A percentile compares a stretch with the other conserved stretches of the same genome.
These are phyloP conservation scores for Psococerastis gibbosa DNA, from an alignment of 2,888 invertebrate genomes.

Conservation along the genomic window DNA sequence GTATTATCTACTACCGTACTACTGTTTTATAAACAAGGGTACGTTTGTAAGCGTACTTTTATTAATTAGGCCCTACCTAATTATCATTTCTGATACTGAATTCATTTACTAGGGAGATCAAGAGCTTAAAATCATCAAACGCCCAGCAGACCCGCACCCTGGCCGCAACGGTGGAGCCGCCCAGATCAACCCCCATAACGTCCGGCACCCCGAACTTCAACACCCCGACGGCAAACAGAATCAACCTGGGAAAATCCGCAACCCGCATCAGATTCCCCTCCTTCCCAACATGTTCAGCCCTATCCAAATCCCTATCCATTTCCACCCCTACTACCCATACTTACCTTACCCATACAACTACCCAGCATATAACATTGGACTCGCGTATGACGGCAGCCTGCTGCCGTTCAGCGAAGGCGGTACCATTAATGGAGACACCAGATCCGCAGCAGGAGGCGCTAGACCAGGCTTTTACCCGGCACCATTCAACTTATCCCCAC, in stretches of 20 bases:
- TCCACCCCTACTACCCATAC: neutral
- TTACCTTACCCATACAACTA: neutral
- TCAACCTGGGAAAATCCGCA: neutral
- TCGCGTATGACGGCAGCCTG: neutral
- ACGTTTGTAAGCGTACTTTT: too few relatives aligned
- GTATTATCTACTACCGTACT: too few relatives aligned
- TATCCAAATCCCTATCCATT: neutral
- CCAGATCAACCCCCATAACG: slow-evolving; percentile 2
- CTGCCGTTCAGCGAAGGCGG: neutral
- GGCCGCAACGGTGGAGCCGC: neutral
- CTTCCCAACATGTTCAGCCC: slow-evolving; percentile 6
- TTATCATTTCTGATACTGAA: too few relatives aligned
- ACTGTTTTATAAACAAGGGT: too few relatives aligned
- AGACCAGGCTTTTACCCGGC: slow-evolving; percentile 18
- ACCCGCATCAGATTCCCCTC: neutral
- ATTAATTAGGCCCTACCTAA: too few relatives aligned
- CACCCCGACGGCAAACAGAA: neutral
- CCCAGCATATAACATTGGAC: slow-evolving; percentile 4
- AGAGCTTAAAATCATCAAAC: neutral
- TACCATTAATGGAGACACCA: too few relatives aligned
- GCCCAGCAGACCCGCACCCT: neutral
- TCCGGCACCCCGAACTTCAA: slow-evolving; percentile 3
- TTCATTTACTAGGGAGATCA: too few relatives aligned
- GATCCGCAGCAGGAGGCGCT: slow-evolving; percentile 18
- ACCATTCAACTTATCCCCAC: neutral